phyloP scores from a whole-genome alignment of 2,888 invertebrate genomes.

The Thymelicus acteon region DNA sequence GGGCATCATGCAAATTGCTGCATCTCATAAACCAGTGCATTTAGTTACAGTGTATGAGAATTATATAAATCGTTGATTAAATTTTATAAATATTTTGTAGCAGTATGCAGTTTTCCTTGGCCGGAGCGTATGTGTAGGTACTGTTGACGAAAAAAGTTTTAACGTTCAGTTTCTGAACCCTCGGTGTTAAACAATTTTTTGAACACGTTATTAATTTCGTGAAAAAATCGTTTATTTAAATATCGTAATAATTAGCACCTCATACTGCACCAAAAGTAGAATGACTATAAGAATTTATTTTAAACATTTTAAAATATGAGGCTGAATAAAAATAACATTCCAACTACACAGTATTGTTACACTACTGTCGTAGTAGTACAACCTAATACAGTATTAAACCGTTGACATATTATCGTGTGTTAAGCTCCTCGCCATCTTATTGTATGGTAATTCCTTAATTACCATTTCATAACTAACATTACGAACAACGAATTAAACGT shows the following conservation, averaged over 20 bases:
- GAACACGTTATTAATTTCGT: no score
- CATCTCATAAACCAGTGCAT: slow-evolving; percentile 39
- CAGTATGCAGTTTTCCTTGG: slow-evolving; percentile 45
- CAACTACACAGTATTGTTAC: no score
- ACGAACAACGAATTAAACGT: slow-evolving; percentile 28
- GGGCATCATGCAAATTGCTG: slow-evolving; percentile 34
- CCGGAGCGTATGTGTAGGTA: slow-evolving; percentile 39
- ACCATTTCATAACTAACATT: slow-evolving; percentile 32
- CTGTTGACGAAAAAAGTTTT: slow-evolving; percentile 30
- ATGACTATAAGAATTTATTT: no score
- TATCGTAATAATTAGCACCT: no score
- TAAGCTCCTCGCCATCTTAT: slow-evolving; percentile 15
- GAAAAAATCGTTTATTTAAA: no score
- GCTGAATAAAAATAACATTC: no score
- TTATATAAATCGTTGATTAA: slow-evolving; percentile 38
- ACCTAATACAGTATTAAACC: background rate
- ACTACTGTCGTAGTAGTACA: no score
- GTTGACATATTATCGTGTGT: slow-evolving; percentile 25
- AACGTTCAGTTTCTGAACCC: background rate
- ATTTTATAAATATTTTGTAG: slow-evolving; percentile 42
- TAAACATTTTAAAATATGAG: no score
- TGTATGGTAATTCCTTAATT: slow-evolving; percentile 30
- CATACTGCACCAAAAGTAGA: no score
- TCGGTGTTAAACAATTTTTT: no score
- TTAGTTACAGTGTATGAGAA: slow-evolving; percentile 32